Base-by-base conservation (phyloP, 2,113 vertebrate genomes). In the Salvelinus sp. region DNA sequence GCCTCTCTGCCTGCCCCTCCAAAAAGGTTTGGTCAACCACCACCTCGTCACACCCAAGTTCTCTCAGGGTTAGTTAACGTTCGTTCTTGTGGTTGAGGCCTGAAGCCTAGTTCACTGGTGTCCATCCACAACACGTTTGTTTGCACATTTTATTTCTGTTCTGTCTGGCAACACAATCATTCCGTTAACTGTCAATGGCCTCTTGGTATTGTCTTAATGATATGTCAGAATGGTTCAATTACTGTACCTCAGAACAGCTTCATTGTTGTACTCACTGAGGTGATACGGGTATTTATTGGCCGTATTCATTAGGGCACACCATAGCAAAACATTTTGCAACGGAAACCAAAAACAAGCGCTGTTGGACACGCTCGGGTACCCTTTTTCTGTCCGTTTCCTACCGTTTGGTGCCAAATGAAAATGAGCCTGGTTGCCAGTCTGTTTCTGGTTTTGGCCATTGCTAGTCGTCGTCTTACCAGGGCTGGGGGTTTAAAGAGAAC, bases 401-500 rank as follows among this genome's bases (percentile, higher is more conserved):
- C 38, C 9, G 38, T 10, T 44, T 44, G 7, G 38, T 44, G 9
- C 38, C 38, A 44, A 44, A 44, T 12, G 9, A 44, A 44, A 44
- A 44, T 44, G 38, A 13, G 65, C 16, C 16, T 38, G 27, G 27
- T 16, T 27, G 13, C 20, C 16, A 14, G 12, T 20, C 20, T 69
- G 13, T 44, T 25, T 2, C 48, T 33, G 5, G 6, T 27, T 44
- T 44, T 44, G 64, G 12, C n/a, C 58, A 9, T 62, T 38, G 70
- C 76, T 27, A 0, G 62, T 48, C 48, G 27, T 62, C 38, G 58
- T 62, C 58, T 62, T 13, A 78, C 66, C 33, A 0, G 77, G 28
- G 77, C 60, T 60, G 10, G 12, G 25, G 70, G 73, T 67, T 70
- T 77, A 68, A 30, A 27, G 65, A 78, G 78, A 85, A 82, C 82